These are phyloP conservation scores for Aproaerema taeniolella DNA, from an alignment of 2,888 invertebrate species.

Conservation along the genomic window DNA sequence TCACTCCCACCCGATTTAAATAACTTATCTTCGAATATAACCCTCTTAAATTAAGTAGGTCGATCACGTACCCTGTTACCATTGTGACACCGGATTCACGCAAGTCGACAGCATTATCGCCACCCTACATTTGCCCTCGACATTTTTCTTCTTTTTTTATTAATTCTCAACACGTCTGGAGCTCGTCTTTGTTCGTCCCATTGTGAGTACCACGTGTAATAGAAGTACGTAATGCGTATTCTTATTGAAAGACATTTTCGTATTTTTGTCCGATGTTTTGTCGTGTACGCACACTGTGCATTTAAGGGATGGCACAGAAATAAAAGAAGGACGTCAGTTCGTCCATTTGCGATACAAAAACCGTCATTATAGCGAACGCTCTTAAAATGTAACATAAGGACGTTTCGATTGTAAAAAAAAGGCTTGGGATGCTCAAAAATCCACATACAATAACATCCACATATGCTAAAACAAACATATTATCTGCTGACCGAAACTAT, in stretches of 20 bases:
- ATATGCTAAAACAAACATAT: too few relatives aligned
- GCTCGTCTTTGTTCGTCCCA: conserved; percentile 57
- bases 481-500: too few relatives aligned
- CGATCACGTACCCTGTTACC: conserved; percentile 54
- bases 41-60: conserved; percentile 49
- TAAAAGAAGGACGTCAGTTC: too few relatives aligned
- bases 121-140: conserved; percentile 51
- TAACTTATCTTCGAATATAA: conserved; percentile 38
- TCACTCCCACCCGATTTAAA: conserved; percentile 39
- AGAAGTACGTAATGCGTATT: conserved; percentile 42
- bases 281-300: conserved; percentile 13
- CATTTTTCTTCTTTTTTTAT: conserved; percentile 47
- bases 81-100: conserved; percentile 58
- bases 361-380: too few relatives aligned
- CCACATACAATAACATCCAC: too few relatives aligned
- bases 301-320: conserved; percentile 1
- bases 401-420: too few relatives aligned
- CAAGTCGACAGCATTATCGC: conserved; percentile 49
- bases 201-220: conserved; percentile 60
- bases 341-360: too few relatives aligned
- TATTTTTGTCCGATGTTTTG: conserved; percentile 37
- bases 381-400: not conserved
- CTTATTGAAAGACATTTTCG: conserved; percentile 44
- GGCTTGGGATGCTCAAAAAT: too few relatives aligned
- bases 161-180: conserved; percentile 65